These are phyloP conservation scores for Sphaerophoria rueppellii DNA, from an alignment of 2,888 invertebrate species.

Conservation along the genomic window DNA sequence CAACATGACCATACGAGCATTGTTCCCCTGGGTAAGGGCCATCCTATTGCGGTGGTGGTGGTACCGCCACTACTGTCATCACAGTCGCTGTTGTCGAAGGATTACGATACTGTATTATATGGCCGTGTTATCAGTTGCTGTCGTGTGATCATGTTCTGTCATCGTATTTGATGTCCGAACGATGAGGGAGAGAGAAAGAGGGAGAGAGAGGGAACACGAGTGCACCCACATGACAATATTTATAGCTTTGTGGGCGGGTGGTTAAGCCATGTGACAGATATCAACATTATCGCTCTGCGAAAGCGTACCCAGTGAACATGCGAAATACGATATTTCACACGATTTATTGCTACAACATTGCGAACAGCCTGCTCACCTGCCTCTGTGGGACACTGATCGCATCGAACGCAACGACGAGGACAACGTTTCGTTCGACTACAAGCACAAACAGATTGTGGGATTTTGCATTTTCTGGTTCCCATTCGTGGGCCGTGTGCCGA, in stretches of 20 bases:
- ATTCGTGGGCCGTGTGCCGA: conserved; percentile 33
- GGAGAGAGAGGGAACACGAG: conserved; percentile 6
- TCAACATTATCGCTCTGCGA: conserved; percentile 56
- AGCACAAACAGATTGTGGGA: conserved; percentile 14
- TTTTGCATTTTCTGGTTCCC: conserved; percentile 49
- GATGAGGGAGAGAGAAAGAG: background rate
- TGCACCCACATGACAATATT: conserved; percentile 50
- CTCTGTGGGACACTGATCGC: conserved; percentile 54
- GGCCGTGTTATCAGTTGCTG: conserved; percentile 67
- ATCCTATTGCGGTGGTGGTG: background rate
- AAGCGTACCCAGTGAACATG: conserved; percentile 61
- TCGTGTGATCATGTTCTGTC: conserved; percentile 70
- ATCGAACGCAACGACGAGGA: background rate
- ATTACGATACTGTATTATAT: conserved; percentile 30
- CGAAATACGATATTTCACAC: conserved; percentile 82
- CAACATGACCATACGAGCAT: conserved; percentile 78
- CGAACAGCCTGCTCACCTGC: conserved; percentile 76
- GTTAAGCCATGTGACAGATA: conserved; percentile 68
- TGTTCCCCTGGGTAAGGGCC: conserved; percentile 9
- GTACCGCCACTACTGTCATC: background rate
- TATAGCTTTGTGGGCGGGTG: conserved; percentile 65
- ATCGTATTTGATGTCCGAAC: conserved; percentile 47
- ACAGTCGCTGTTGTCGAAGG: conserved; percentile 9
- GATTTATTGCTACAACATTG: conserved; percentile 80
- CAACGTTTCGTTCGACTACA: too few relatives aligned